A percentile compares a stretch with the other conserved stretches of the same genome.
Evolutionary conservation across 2,113 vertebrate species (phyloP).

Genomic region (Atherinomorus stipes): DNA sequence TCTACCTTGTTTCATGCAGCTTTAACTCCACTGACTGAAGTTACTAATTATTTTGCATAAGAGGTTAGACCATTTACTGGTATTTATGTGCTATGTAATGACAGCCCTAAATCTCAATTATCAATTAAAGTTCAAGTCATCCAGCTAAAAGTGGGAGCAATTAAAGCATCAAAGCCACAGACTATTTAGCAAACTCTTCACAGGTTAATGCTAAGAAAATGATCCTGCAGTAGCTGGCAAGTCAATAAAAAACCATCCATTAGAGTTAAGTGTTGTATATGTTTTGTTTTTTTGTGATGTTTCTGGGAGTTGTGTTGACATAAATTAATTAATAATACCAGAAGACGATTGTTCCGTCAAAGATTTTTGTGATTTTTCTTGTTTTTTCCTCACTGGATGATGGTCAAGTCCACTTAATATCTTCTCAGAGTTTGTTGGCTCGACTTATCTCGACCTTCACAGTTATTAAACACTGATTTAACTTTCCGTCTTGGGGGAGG

Average conservation of each 20-base stretch:
- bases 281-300: neutral
- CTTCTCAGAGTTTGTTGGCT: conserved; percentile 1
- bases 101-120: conserved; percentile 37
- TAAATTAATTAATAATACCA: neutral
- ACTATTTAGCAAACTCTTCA: conserved; percentile 35
- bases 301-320: neutral
- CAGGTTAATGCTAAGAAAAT: conserved; percentile 37
- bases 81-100: conserved; percentile 22
- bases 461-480: conserved; percentile 22
- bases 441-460: neutral
- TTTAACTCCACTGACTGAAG: neutral
- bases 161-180: conserved; percentile 37
- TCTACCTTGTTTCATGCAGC: neutral
- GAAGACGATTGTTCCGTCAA: neutral
- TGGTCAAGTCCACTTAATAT: conserved; percentile 6
- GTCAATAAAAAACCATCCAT: conserved; percentile 15
- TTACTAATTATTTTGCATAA: conserved; percentile 6
- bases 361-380: neutral
- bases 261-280: neutral
- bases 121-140: conserved; percentile 49
- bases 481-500: neutral
- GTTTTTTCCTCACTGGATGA: neutral
- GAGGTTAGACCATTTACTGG: conserved; percentile 16
- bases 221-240: conserved; percentile 6
- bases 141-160: conserved; percentile 32